These are phyloP conservation scores for Anthoscopus minutus DNA, from an alignment of 2,113 vertebrate species.

Conservation along the genomic window DNA sequence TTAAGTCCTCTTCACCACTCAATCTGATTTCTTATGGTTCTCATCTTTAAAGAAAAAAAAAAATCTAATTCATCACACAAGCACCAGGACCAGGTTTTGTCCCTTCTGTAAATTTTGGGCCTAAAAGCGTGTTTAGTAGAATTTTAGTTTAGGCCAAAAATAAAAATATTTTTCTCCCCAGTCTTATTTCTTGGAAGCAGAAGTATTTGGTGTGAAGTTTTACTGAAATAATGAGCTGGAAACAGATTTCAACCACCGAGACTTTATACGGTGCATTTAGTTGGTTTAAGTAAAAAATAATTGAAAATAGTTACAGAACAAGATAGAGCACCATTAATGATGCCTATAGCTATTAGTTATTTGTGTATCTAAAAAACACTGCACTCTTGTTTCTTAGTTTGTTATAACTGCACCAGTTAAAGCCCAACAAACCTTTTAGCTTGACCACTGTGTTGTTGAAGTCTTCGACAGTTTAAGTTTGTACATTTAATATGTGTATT, in stretches of 20 bases:
- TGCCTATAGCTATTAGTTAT: background rate
- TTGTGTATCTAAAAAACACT: background rate
- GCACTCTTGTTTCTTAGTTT: background rate
- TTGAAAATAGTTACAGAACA: background rate
- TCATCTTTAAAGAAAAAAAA: background rate
- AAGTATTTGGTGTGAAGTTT: background rate
- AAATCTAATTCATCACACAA: background rate
- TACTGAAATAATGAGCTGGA: background rate
- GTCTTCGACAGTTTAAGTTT: background rate
- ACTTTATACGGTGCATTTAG: background rate
- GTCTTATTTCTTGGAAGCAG: background rate
- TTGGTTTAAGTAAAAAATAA: background rate
- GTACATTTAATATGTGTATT: background rate
- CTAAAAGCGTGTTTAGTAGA: background rate
- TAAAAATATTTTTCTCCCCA: background rate
- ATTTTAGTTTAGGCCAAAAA: background rate
- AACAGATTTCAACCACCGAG: background rate
- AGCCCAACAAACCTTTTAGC: background rate
- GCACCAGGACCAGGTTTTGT: background rate
- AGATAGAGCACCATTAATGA: background rate
- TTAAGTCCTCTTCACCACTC: background rate
- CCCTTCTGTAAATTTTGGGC: background rate
- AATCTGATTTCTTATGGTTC: background rate
- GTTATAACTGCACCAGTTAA: background rate
- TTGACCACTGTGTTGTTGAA: background rate